Evolutionary conservation across 2,888 invertebrate species (phyloP), one percentile per base, ranked within the genome.

Genomic region (Pseudococcus longispinus): DNA sequence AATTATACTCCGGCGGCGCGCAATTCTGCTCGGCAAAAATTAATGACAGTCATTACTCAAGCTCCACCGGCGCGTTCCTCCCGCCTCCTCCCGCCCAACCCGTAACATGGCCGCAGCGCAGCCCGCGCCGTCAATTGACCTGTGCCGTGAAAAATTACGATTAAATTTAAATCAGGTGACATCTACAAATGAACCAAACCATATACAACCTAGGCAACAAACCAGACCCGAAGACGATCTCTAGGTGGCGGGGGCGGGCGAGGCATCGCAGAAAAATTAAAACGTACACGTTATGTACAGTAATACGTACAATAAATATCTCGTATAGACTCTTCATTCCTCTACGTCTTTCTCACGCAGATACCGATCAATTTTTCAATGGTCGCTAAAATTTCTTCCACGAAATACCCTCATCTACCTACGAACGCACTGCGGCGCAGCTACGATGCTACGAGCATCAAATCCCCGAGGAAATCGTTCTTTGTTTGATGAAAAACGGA

Each of bases 21-120:
- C 37, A 74, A 74, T 74, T 74, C 74, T 74, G 32, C 32, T 29
- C 74, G 74, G 32, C 32, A 29, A 37, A 74, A 74, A 74, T 74
- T 74, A 74, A 74, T 74, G 74, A 74, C 74, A 37, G 74, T 37
- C 74, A 74, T 74, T 74, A 74, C 74, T 74, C 74, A 37, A 37
- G 70, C 70, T 29, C 26, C 70, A 23, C 51, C 51, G 51, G 4
- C 51, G 15, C 3, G 0, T 6, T n/a, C 51, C 65, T 23, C 23
- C 26, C 65, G 9, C n/a, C 26, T 26, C n/a, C n/a, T 13, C 11
- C 55, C 4, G n/a, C 51, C 13, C 13, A 26, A 26, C 23, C 65
- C 26, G 23, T n/a, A n/a, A 20, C 65, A 8, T 9, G 65, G 23
- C 13, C 65, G 26, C 9, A n/a, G 5, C 51, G 44, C 3, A 65